Conservation (phyloP, 92 coral and sea anemone species). For the Palythoa grandis region DNA sequence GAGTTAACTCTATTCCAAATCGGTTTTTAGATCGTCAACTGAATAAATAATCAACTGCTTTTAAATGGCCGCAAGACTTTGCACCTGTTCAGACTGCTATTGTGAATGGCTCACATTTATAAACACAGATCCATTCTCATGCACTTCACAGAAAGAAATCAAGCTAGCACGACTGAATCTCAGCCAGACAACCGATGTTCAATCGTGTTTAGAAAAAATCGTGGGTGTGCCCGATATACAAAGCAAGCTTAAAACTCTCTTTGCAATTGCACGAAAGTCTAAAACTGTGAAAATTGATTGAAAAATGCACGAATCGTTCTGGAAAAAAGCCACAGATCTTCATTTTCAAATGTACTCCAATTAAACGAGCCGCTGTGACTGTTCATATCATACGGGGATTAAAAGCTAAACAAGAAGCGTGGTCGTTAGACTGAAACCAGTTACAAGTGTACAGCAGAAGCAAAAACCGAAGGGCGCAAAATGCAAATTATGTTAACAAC, state of each 20-base stretch:
- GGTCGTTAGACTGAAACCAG: neutral
- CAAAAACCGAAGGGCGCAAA: neutral
- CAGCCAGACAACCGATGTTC: neutral
- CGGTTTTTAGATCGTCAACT: neutral
- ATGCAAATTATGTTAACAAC: neutral
- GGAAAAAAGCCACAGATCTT: neutral
- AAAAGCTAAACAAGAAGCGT: neutral
- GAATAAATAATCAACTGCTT: neutral
- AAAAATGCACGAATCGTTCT: neutral
- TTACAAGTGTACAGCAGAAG: neutral
- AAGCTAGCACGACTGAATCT: neutral
- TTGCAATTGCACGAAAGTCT: neutral
- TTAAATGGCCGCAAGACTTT: neutral
- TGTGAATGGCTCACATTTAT: conserved; percentile 7
- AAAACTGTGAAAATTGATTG: neutral
- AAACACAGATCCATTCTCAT: neutral
- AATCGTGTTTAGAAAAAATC: too few species aligned
- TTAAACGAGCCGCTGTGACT: neutral
- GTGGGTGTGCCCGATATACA: too few species aligned
- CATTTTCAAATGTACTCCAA: neutral
- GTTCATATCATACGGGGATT: neutral
- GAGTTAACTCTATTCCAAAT: neutral
- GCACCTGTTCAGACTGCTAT: conserved; percentile 20
- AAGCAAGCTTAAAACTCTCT: neutral
- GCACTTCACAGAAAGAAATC: neutral